A percentile compares a stretch with the other conserved stretches of the same genome.
Conservation (phyloP, 2,888 invertebrate species). For the Apoderus coryli region DNA sequence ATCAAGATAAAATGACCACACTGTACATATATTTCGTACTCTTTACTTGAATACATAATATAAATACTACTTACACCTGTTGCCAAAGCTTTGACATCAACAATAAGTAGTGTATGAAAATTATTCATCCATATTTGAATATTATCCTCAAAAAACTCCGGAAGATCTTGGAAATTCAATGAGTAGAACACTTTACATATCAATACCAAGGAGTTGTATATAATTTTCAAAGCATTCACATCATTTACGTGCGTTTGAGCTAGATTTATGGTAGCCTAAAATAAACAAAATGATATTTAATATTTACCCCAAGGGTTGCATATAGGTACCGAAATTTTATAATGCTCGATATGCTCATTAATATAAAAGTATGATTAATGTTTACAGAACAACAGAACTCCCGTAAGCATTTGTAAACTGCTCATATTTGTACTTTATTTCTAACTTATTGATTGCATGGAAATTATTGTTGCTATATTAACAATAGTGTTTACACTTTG, state of each 20-base stretch:
- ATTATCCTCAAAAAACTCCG: slow-evolving; percentile 98
- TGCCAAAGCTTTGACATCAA: slow-evolving; percentile 61
- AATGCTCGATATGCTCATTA: no score
- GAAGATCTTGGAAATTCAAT: slow-evolving; percentile 92
- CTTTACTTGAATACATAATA: background rate
- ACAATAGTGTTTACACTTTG: no score
- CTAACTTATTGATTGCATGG: no score
- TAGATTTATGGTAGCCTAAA: slow-evolving; percentile 71
- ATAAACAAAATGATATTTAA: slow-evolving; percentile 16
- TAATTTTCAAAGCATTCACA: slow-evolving; percentile 64
- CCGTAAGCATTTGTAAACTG: no score
- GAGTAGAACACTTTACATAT: slow-evolving; percentile 95
- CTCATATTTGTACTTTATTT: no score
- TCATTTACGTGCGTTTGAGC: slow-evolving; percentile 65
- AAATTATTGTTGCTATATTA: no score
- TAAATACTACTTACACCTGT: slow-evolving; percentile 46
- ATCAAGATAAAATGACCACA: no score
- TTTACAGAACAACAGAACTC: no score
- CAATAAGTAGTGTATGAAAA: slow-evolving; percentile 66
- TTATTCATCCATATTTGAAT: slow-evolving; percentile 91
- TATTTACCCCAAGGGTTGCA: no score
- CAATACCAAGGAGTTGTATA: slow-evolving; percentile 77
- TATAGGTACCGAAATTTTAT: no score
- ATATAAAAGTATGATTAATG: no score
- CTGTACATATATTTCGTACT: no score